phyloP scores from a whole-genome alignment of 2,888 invertebrate species.

The Perithous albicinctus region DNA sequence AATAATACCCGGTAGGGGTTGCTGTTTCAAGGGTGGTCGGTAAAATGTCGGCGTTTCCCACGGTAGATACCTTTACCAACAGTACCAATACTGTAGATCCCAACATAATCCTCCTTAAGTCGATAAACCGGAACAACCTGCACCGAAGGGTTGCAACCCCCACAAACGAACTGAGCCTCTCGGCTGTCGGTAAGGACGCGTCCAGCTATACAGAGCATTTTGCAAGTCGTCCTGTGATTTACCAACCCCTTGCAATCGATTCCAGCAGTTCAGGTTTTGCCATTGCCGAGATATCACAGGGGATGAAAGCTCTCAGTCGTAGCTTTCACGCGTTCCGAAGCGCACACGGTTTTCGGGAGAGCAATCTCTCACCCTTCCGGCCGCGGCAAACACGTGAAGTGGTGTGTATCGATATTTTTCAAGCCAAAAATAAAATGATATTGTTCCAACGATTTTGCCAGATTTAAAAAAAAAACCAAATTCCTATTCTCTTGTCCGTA shows the following conservation, averaged over 20 bases:
- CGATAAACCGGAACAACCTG: slow-evolving; percentile 22
- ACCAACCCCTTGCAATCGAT: slow-evolving; percentile 50
- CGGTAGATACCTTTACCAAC: not conserved
- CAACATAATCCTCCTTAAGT: not conserved
- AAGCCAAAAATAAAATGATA: not conserved
- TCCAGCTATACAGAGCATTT: not conserved
- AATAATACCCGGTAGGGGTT: not conserved
- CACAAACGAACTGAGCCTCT: slow-evolving; percentile 21
- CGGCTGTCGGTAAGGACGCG: not conserved
- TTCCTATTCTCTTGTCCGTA: no score
- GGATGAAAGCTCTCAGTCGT: slow-evolving; percentile 82
- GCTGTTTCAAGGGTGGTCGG: slow-evolving; percentile 3
- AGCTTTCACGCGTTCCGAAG: slow-evolving; percentile 80
- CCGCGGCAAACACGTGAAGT: slow-evolving; percentile 71
- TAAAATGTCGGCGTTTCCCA: not conserved
- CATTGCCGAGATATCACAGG: slow-evolving; percentile 63
- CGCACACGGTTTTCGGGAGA: slow-evolving; percentile 74
- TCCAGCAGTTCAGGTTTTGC: slow-evolving; percentile 40
- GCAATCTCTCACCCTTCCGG: slow-evolving; percentile 57
- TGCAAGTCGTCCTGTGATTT: not conserved
- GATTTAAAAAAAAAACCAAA: not conserved
- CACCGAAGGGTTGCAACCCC: not conserved
- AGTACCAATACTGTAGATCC: not conserved
- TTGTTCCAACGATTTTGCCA: not conserved
- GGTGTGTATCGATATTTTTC: slow-evolving; percentile 37